Evolutionary conservation across 2,888 invertebrate genomes (phyloP).

Genomic region (Alentia gelatinosa): DNA sequence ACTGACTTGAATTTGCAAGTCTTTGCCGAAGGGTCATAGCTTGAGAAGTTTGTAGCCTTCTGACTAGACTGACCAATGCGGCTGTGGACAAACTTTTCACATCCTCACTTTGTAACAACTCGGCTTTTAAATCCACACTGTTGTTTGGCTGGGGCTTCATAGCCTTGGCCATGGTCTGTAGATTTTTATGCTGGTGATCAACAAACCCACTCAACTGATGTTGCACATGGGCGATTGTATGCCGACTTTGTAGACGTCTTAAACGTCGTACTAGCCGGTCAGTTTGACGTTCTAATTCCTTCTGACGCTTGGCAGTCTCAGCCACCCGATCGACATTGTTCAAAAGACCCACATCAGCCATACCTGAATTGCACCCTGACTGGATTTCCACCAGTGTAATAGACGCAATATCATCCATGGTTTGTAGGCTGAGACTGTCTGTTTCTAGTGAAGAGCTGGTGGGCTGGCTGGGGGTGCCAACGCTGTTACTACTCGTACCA

Average conservation of each 20-base stretch:
- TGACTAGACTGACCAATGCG: conserved; percentile 84
- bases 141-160: conserved; percentile 46
- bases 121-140: conserved; percentile 70
- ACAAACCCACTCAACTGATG: conserved; percentile 90
- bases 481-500: not conserved
- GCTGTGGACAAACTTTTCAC: conserved; percentile 81
- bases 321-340: conserved; percentile 73
- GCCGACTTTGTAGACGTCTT: conserved; percentile 88
- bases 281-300: conserved; percentile 86
- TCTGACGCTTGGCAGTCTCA: conserved; percentile 83
- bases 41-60: conserved; percentile 83
- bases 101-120: conserved; percentile 78
- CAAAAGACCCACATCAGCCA: conserved; percentile 52
- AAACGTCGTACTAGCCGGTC: conserved; percentile 88
- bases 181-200: conserved; percentile 85
- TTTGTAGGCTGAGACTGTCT: not conserved
- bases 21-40: conserved; percentile 58
- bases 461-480: not conserved
- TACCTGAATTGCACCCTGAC: not conserved
- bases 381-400: conserved; percentile 28
- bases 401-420: conserved; percentile 40
- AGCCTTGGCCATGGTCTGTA: conserved; percentile 73
- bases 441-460: not conserved
- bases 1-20: conserved; percentile 24
- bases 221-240: conserved; percentile 89